Base-by-base conservation (phyloP, 2,797 vertebrate species). In the Pantherophis vulpinus region DNA sequence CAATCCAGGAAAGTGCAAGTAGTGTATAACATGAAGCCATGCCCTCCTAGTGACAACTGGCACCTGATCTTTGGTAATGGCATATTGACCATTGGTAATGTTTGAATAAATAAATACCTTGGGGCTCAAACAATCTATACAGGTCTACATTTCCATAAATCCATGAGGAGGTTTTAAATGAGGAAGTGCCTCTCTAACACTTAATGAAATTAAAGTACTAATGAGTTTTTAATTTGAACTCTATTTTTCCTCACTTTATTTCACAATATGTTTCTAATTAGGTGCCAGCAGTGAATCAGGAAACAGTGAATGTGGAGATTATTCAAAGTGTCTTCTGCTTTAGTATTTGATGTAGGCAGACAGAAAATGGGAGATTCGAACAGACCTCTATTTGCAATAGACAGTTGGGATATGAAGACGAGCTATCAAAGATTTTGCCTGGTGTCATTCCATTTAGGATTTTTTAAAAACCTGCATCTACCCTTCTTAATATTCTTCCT, bases 171-270 rank as follows among this genome's bases (percentile, higher is more conserved):
- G 18, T 93, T 93, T 93, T 91, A 92, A 91, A 93, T 63, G 23
- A 94, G 92, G 51, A 66, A 95, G 74, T 16, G 54, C 9, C 23
- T 93, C 70, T 93, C 70, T 88, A 94, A 91, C 93, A 0, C 51
- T 91, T 96, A 95, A 94, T 94, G 56, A 95, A 96, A 92, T 93
- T 93, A 88, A 60, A 9, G 0, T 1, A 86, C 7, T 92, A 92
- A 95, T 63, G 14, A 2, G 1, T 87, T 96, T 95, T 96, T 94
- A 93, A 96, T 96, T 95, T 92, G 89, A 91, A 2, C 32, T 92
- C 8, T 0, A 27, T 92, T 94, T 95, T 95, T 93, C 56, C 86
- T 42, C 7, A 47, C 12, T 94, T 95, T 0, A 0, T 92, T 94
- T 95, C 91, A 86, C 47, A 95, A 59, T 91, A 87, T 83, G 25